A percentile compares a stretch with the other conserved stretches of the same genome.
These are phyloP conservation scores for Musca domestica DNA, from an alignment of 1,140 invertebrate genomes.

Conservation along the genomic window DNA sequence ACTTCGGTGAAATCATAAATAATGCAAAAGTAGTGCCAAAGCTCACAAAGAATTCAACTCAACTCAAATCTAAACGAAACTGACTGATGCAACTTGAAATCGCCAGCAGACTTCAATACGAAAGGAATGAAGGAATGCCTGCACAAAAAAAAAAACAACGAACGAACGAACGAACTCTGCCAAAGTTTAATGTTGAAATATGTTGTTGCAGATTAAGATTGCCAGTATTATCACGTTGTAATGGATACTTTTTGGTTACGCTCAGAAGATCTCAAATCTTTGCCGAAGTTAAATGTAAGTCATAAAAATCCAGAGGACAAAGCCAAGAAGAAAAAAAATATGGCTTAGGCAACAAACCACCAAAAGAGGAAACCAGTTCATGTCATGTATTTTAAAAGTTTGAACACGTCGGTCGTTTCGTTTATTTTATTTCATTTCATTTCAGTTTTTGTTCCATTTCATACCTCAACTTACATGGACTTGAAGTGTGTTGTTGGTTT, in stretches of 20 bases:
- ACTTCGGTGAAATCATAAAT: constrained; percentile 15
- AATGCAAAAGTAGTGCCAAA: constrained; percentile 11
- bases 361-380: too few relatives aligned
- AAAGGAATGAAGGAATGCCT: too few relatives aligned
- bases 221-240: constrained; percentile 21
- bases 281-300: too few relatives aligned
- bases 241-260: constrained; percentile 15
- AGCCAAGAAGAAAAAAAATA: neutral
- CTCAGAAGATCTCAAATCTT: neutral
- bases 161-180: neutral
- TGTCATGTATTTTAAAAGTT: constrained; percentile 9
- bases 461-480: neutral
- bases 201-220: constrained; percentile 19
- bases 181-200: neutral
- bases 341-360: too few relatives aligned
- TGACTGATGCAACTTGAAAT: too few relatives aligned
- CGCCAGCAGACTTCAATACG: too few relatives aligned
- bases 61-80: too few relatives aligned
- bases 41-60: neutral
- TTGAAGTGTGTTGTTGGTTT: neutral
- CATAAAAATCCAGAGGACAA: neutral
- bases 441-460: neutral
- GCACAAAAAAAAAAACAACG: too few relatives aligned
- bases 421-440: neutral
- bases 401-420: constrained; percentile 7